A percentile compares a stretch with the other conserved stretches of the same genome.
Evolutionary conservation across 2,797 vertebrate species (phyloP).

Genomic region (Eulemur coronatus): DNA sequence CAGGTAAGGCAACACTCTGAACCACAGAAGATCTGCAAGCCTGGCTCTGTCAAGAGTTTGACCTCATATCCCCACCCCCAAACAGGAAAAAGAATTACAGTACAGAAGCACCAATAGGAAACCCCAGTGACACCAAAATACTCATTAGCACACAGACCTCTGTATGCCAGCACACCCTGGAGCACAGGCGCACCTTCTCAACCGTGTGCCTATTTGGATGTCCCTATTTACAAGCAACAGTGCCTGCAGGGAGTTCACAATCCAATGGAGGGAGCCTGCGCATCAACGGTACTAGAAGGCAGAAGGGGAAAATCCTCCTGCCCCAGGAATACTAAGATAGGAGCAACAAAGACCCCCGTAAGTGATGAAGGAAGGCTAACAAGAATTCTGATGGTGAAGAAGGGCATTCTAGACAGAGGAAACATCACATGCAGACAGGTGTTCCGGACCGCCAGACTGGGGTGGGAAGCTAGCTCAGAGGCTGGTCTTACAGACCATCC

Average conservation of each 20-base stretch:
- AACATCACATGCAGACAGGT: fast-evolving
- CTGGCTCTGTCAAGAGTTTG: not conserved
- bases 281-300: not conserved
- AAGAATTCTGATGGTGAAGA: not conserved
- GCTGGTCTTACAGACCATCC: no score
- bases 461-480: not conserved
- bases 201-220: not conserved
- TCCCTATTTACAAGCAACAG: not conserved
- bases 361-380: not conserved
- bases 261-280: not conserved
- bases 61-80: not conserved
- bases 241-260: not conserved
- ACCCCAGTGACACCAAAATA: not conserved
- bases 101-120: not conserved
- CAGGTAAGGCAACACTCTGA: not conserved
- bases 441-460: fast-evolving
- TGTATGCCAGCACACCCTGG: not conserved
- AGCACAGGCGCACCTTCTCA: not conserved
- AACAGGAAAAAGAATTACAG: not conserved
- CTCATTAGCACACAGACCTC: not conserved
- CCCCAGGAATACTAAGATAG: not conserved
- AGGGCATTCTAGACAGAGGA: not conserved
- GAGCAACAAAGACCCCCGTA: not conserved
- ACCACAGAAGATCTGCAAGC: not conserved
- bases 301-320: not conserved